Conservation (phyloP, 2,888 invertebrate genomes). For the Drosophila putrida region DNA sequence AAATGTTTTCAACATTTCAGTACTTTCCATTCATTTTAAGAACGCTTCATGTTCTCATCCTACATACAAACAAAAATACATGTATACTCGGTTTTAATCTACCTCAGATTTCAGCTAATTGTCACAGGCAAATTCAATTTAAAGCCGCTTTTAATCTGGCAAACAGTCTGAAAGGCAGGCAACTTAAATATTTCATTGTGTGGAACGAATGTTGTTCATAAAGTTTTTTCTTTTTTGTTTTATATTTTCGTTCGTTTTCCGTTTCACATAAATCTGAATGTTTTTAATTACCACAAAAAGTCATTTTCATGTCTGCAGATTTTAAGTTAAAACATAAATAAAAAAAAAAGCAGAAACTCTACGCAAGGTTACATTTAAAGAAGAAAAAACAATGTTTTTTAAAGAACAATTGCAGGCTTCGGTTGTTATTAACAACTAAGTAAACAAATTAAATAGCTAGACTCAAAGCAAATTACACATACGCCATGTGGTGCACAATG, state of each 20-base stretch:
- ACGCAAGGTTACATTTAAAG: slow-evolving; percentile 1
- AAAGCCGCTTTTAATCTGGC: slow-evolving; percentile 27
- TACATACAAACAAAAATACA: no score
- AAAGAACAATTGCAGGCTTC: not conserved
- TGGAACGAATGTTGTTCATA: slow-evolving; percentile 14
- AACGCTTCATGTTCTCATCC: not conserved
- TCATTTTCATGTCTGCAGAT: slow-evolving; percentile 47
- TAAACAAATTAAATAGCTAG: slow-evolving; percentile 18
- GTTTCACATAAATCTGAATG: slow-evolving; percentile 45
- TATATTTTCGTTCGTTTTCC: slow-evolving; percentile 11
- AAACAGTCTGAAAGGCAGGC: slow-evolving; percentile 15
- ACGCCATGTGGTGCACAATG: slow-evolving; percentile 64
- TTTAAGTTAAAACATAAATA: slow-evolving; percentile 41
- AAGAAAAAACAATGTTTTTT: slow-evolving; percentile 1
- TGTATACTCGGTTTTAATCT: slow-evolving; percentile 11
- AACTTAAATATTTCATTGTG: slow-evolving; percentile 29
- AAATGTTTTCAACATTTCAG: no score
- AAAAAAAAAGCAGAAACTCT: slow-evolving; percentile 23
- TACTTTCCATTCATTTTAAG: not conserved
- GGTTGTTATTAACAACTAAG: slow-evolving; percentile 19
- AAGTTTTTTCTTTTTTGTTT: slow-evolving; percentile 16
- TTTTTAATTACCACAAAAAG: slow-evolving; percentile 61
- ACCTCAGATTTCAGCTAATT: slow-evolving; percentile 12
- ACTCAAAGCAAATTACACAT: slow-evolving; percentile 51
- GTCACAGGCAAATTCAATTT: slow-evolving; percentile 26